Evolutionary conservation across 2,113 vertebrate species (phyloP).

Genomic region (Oreochromis aureus): DNA sequence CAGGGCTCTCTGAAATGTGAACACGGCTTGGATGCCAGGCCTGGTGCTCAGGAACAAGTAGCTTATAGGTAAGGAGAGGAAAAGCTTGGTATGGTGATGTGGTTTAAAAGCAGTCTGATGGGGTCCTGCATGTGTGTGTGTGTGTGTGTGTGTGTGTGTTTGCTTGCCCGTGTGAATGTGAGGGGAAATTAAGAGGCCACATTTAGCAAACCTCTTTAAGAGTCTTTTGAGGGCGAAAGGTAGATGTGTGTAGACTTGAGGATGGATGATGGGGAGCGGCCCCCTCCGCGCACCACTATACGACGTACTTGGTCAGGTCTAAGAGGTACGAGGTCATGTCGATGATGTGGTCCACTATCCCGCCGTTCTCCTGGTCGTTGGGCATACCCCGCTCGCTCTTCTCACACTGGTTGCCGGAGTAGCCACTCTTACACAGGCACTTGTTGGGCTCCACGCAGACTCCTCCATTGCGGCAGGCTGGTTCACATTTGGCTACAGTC

Average conservation of each 20-base stretch:
- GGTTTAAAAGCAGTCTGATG: constrained; percentile 24
- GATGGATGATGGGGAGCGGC: constrained; percentile 21
- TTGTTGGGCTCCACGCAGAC: constrained; percentile 92
- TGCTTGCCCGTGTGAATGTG: constrained; percentile 1
- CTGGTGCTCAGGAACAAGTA: constrained; percentile 55
- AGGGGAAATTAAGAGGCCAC: constrained; percentile 25
- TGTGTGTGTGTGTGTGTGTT: not conserved
- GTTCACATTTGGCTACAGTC: constrained; percentile 89
- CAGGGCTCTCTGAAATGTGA: constrained; percentile 33
- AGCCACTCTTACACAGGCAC: constrained; percentile 91
- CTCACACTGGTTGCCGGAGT: constrained; percentile 70
- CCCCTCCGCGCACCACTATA: constrained; percentile 72
- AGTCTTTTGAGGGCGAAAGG: constrained; percentile 66
- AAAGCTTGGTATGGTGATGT: constrained; percentile 14
- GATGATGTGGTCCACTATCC: constrained; percentile 97
- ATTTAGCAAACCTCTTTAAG: constrained; percentile 36
- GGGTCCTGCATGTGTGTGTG: constrained; percentile 3
- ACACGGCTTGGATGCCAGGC: constrained; percentile 60
- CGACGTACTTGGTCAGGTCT: constrained; percentile 95
- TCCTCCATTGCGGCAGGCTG: constrained; percentile 89
- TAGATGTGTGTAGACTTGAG: constrained; percentile 60
- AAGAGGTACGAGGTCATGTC: constrained; percentile 97
- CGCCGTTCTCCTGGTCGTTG: constrained; percentile 88
- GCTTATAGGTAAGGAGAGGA: constrained; percentile 53
- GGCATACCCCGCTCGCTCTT: constrained; percentile 86